Evolutionary conservation across 2,888 invertebrate species (phyloP).

Genomic region (Andrena chrysosceles): DNA sequence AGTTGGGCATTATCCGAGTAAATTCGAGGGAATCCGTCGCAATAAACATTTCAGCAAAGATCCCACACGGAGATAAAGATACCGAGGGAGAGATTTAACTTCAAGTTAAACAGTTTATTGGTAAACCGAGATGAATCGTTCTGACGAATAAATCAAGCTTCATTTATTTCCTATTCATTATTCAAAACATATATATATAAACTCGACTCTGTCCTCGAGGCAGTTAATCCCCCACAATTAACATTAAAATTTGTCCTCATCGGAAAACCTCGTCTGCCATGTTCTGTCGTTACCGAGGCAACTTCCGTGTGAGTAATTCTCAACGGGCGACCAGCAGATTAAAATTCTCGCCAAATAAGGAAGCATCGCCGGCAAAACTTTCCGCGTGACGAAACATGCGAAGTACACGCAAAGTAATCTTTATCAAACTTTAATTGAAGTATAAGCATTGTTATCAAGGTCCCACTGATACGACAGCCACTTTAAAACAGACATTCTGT

Average conservation of each 20-base stretch:
- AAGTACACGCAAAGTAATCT: not conserved
- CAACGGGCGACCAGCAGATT: not conserved
- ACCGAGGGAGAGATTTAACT: not conserved
- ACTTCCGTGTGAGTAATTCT: conserved; percentile 17
- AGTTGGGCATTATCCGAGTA: not conserved
- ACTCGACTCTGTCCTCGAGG: conserved; percentile 46
- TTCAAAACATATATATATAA: too few species aligned
- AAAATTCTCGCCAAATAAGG: not conserved
- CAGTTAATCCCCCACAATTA: conserved; percentile 50
- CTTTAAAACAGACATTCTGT: not conserved
- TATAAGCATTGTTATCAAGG: not conserved
- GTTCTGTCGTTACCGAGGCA: not conserved
- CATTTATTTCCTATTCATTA: too few species aligned
- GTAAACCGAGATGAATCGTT: too few species aligned
- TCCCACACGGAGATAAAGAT: not conserved
- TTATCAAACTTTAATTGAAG: not conserved
- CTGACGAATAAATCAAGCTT: too few species aligned
- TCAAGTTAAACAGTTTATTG: too few species aligned
- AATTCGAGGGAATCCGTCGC: not conserved
- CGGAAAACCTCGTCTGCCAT: conserved; percentile 24
- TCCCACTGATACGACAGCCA: not conserved
- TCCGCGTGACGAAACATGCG: not conserved
- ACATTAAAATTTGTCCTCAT: conserved; percentile 59
- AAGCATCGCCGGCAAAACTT: not conserved
- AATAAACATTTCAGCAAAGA: not conserved